These are phyloP conservation scores for Polypterus bichir DNA, from an alignment of 2,113 vertebrate species.

Conservation along the genomic window DNA sequence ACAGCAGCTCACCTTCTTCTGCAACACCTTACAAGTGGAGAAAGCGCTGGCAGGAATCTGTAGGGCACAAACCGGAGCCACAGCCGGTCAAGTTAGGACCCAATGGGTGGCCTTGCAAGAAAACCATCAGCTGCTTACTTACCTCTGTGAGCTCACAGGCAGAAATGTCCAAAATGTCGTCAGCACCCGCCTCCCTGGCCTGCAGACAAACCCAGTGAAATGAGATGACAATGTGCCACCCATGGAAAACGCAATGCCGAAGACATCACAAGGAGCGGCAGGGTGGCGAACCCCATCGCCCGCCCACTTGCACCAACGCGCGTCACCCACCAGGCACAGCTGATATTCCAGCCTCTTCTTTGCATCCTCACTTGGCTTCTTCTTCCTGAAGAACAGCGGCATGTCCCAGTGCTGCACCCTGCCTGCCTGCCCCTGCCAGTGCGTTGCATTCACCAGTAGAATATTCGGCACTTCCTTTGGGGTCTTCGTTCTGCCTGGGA, in stretches of 20 bases:
- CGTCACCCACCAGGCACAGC: conserved; percentile 68
- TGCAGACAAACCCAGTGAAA: conserved; percentile 28
- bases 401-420: conserved; percentile 30
- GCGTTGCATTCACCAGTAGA: background rate
- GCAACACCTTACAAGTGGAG: conserved; percentile 81
- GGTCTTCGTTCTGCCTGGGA: no score
- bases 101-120: no score
- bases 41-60: conserved; percentile 76
- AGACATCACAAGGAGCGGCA: background rate
- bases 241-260: no score
- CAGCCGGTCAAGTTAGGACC: no score
- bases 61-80: background rate
- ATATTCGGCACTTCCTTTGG: no score
- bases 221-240: background rate
- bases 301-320: background rate
- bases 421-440: background rate
- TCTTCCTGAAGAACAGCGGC: conserved; percentile 81
- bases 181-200: conserved; percentile 87
- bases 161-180: conserved; percentile 82
- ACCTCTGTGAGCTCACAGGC: conserved; percentile 84
- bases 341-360: conserved; percentile 82
- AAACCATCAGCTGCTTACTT: conserved; percentile 18
- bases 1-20: conserved; percentile 73
- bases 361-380: conserved; percentile 72
- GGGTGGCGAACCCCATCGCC: background rate